phyloP scores from a whole-genome alignment of 2,113 vertebrate species.

The Lamprotornis superbus region DNA sequence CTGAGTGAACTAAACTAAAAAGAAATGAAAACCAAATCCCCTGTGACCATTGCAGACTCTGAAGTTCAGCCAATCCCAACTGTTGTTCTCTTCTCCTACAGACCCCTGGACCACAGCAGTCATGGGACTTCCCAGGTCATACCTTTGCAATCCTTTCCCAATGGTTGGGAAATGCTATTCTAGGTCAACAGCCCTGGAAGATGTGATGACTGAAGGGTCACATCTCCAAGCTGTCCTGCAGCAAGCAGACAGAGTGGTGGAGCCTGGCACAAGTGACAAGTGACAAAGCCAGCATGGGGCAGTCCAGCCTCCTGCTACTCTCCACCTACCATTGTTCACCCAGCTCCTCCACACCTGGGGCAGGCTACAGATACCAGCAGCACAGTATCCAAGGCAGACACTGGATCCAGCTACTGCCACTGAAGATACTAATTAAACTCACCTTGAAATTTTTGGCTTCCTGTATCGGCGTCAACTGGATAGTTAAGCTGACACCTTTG shows the following conservation, averaged over 20 bases:
- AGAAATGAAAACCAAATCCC: neutral
- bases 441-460: neutral
- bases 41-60: neutral
- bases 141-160: neutral
- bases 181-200: neutral
- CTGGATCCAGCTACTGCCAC: neutral
- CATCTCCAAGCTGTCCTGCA: neutral
- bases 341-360: neutral
- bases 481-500: neutral
- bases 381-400: neutral
- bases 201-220: neutral
- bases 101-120: neutral
- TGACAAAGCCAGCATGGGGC: accelerated
- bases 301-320: neutral
- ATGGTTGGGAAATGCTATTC: neutral
- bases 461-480: neutral
- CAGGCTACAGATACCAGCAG: neutral
- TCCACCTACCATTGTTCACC: accelerated
- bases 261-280: neutral
- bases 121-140: neutral
- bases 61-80: neutral
- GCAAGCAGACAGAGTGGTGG: accelerated
- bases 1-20: neutral
- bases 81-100: neutral
- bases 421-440: neutral